Evolutionary conservation across 1,140 invertebrate genomes (phyloP), one percentile per base, ranked within the genome.

Genomic region (Agrypnia vestita): DNA sequence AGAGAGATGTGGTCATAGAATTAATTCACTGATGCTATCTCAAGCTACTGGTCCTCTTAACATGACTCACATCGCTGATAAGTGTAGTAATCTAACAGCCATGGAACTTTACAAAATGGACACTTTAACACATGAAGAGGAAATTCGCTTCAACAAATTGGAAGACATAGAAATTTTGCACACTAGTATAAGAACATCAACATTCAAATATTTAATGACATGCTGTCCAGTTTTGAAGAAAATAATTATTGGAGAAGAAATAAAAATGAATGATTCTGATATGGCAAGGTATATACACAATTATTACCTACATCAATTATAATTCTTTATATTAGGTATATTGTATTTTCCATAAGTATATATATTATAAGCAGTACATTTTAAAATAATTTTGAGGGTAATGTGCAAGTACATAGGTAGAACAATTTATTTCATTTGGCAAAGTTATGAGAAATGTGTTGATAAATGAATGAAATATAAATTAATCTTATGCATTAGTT

Each of bases 91-190:
- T 78, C 84, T 93, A 12, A 86, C 89, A 69, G 91, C 90, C 81
- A 83, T 93, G 25, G 92, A 93, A 82, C 92, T 91, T 80, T 93
- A 90, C 83, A 91, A 92, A 85, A 89, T 92, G 82, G 91, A 91
- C 73, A 89, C 91, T 17, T 86, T 91, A 0, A 91, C 90, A 0
- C 90, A 92, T 74, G 88, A 91, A 84, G 87, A 88, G 53, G 90
- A 92, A 76, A 87, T 89, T 21, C 91, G 89, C 13, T 93, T 93
- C 84, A 89, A 90, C 82, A 89, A 89, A 82, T 87, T 94, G 67
- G 90, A 92, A 79, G 90, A 92, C 49, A 85, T 93, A 35, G 92
- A 93, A 85, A 91, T 94, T 44, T 88, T 92, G 25, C 91, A 92
- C 81, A 92, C 91, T 72, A 90, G 91, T 67, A 86, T 93, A 10